Evolutionary conservation across 2,113 vertebrate species (phyloP).

Genomic region (Ictidomys tridecemlineatus): DNA sequence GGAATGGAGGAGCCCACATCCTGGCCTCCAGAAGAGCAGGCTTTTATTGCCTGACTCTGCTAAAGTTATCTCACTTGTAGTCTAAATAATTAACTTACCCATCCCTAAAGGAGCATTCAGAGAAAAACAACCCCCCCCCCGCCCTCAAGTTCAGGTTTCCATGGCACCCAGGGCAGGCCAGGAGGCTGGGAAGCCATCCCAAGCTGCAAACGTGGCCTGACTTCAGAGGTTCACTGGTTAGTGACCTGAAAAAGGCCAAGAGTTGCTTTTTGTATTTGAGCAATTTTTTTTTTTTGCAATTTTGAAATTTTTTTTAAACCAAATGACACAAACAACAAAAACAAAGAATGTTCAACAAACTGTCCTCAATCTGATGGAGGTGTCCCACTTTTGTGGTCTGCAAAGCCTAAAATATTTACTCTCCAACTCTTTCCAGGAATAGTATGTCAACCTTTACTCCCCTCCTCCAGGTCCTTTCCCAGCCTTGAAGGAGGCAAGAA

Average conservation of each 20-base stretch:
- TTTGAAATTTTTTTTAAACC: not conserved
- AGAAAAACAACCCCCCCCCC: slow-evolving; percentile 58
- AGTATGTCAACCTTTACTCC: not conserved
- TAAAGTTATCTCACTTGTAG: slow-evolving; percentile 63
- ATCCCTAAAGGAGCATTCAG: slow-evolving; percentile 71
- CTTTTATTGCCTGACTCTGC: slow-evolving; percentile 13
- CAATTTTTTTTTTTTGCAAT: not conserved
- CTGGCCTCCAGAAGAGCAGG: no score
- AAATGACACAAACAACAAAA: not conserved
- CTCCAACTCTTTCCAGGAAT: not conserved
- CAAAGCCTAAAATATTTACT: slow-evolving; percentile 19
- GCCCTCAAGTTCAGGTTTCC: slow-evolving; percentile 43
- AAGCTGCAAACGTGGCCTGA: not conserved
- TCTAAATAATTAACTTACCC: slow-evolving; percentile 80
- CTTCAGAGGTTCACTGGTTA: not conserved
- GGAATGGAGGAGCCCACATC: no score
- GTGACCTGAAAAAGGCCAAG: not conserved
- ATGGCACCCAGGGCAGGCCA: not conserved
- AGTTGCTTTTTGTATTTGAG: not conserved
- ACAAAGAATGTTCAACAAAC: not conserved
- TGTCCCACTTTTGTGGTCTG: not conserved
- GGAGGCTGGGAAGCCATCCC: not conserved
- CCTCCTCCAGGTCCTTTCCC: not conserved
- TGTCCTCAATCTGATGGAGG: no score
- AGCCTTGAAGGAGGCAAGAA: not conserved